Conservation (phyloP, 2,888 invertebrate species). For the Drosophila mulleri region DNA sequence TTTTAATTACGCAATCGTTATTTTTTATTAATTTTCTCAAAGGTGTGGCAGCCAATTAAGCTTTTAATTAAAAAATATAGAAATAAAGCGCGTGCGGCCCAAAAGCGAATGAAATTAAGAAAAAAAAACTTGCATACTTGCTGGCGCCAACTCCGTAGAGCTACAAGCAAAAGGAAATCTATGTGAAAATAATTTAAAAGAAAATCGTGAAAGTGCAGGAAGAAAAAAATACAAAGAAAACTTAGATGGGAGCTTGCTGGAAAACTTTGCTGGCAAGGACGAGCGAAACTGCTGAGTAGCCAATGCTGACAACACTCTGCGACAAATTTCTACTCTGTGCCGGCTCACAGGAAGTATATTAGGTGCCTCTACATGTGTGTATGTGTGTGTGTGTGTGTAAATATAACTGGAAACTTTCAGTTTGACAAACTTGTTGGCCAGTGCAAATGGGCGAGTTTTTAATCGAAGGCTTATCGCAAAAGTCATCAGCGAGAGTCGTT, state of each 20-base stretch:
- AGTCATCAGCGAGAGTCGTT: constrained; percentile 48
- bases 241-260: constrained; percentile 35
- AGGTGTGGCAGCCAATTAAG: constrained; percentile 67
- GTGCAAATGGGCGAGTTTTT: constrained; percentile 49
- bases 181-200: constrained; percentile 5
- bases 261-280: constrained; percentile 47
- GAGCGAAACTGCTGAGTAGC: constrained; percentile 48
- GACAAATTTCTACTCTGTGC: not conserved
- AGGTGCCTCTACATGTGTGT: not conserved
- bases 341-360: not conserved
- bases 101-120: constrained; percentile 1
- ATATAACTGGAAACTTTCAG: not conserved
- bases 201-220: not conserved
- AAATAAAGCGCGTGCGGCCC: constrained; percentile 31
- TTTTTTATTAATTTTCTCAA: constrained; percentile 48
- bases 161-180: not conserved
- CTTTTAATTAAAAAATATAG: constrained; percentile 64
- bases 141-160: constrained; percentile 3
- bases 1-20: constrained; percentile 71
- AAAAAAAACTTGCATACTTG: constrained; percentile 21
- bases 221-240: not conserved
- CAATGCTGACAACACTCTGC: constrained; percentile 32
- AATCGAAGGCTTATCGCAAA: constrained; percentile 60
- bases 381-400: not conserved
- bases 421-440: not conserved